Evolutionary conservation across 2,113 vertebrate genomes (phyloP).

Genomic region (Grantiella picta): DNA sequence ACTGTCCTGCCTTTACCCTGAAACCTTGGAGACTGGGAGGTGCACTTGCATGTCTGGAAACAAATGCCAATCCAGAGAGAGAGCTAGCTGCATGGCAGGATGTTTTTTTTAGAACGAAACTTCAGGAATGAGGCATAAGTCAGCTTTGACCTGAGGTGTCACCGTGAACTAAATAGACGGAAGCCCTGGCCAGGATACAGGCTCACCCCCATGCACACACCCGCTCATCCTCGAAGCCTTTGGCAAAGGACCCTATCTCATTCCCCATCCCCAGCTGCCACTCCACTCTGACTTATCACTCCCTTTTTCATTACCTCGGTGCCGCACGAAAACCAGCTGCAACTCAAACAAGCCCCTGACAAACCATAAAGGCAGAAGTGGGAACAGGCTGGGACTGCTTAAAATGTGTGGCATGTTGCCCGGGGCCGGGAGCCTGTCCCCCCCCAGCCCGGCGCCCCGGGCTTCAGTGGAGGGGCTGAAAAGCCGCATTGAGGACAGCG

Average conservation of each 20-base stretch:
- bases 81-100: not conserved
- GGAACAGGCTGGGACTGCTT: constrained; percentile 42
- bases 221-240: not conserved
- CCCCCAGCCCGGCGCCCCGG: constrained; percentile 1
- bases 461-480: constrained; percentile 45
- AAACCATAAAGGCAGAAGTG: constrained; percentile 45
- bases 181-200: not conserved
- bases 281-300: not conserved
- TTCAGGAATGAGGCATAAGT: not conserved
- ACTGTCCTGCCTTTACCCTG: not conserved
- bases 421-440: constrained; percentile 10
- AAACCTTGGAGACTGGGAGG: not conserved
- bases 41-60: not conserved
- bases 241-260: not conserved
- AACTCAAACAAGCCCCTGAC: not conserved
- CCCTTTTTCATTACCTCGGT: not conserved
- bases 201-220: accelerated
- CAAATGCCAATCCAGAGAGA: not conserved
- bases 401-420: constrained; percentile 38
- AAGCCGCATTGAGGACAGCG: constrained; percentile 68
- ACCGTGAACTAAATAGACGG: not conserved
- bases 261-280: not conserved
- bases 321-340: constrained; percentile 19
- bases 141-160: not conserved
- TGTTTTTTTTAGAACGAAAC: not conserved